These are phyloP conservation scores for Artemisiospiza belli DNA, from an alignment of 2,113 vertebrate species.

Conservation along the genomic window DNA sequence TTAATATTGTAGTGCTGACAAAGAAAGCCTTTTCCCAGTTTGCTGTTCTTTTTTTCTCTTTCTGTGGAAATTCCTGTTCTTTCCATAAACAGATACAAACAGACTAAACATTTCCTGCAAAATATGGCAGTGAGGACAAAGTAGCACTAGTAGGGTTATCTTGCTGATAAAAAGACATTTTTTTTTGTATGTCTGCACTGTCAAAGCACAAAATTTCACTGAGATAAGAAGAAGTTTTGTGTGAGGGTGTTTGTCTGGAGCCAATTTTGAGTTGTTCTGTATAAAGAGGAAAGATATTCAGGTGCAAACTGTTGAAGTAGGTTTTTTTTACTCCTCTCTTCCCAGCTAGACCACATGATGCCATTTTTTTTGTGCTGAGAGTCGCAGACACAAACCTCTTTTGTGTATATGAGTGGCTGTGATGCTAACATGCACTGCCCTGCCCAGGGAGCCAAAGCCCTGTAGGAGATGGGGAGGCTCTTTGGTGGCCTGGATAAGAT, in stretches of 20 bases:
- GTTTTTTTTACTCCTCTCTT: background rate
- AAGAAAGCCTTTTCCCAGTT: conserved; percentile 35
- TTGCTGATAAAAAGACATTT: background rate
- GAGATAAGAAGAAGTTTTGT: background rate
- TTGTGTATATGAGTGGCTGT: background rate
- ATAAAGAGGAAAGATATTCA: background rate
- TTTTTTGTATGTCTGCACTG: background rate
- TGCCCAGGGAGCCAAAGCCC: background rate
- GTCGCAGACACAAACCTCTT: background rate
- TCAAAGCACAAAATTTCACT: background rate
- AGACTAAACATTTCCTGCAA: background rate
- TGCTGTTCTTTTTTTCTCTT: background rate
- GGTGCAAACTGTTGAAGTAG: background rate
- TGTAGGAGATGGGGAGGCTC: background rate
- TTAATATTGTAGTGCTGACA: conserved; percentile 52
- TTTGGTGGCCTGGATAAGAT: background rate
- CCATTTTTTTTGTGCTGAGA: background rate
- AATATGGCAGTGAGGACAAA: background rate
- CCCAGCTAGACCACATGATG: background rate
- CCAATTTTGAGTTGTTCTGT: background rate
- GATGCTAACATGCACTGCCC: background rate
- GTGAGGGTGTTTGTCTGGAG: background rate
- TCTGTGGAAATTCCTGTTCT: conserved; percentile 5
- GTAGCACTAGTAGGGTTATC: background rate
- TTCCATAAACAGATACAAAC: conserved; percentile 31